Evolutionary conservation across 2,113 vertebrate genomes (phyloP).

Genomic region (Thomomys bottae): DNA sequence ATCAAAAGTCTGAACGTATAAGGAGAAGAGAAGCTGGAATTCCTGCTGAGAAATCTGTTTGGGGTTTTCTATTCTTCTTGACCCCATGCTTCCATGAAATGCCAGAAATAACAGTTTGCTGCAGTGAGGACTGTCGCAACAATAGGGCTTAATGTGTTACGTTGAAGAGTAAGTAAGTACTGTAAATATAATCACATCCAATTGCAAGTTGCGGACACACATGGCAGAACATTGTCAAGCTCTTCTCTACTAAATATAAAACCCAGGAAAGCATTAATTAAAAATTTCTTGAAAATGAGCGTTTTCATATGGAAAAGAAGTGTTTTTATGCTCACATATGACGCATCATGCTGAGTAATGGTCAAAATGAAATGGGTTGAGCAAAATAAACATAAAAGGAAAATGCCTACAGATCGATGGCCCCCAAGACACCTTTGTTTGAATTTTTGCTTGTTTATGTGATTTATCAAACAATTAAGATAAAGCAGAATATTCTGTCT

Average conservation of each 20-base stretch:
- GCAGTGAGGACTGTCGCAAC: constrained; percentile 62
- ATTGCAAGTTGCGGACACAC: constrained; percentile 41
- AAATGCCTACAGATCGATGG: neutral
- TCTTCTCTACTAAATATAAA: constrained; percentile 47
- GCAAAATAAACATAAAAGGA: constrained; percentile 8
- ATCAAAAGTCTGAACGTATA: constrained; percentile 49
- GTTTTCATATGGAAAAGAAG: constrained; percentile 15
- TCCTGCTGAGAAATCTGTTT: constrained; percentile 73
- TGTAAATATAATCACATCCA: constrained; percentile 39
- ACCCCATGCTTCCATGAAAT: constrained; percentile 64
- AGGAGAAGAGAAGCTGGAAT: constrained; percentile 64
- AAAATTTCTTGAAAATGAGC: constrained; percentile 36
- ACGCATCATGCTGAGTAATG: neutral
- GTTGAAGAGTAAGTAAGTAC: constrained; percentile 39
- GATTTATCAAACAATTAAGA: constrained; percentile 10
- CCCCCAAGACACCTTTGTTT: constrained; percentile 18
- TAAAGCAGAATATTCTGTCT: constrained; percentile 14
- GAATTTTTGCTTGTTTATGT: constrained; percentile 9
- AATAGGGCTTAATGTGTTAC: constrained; percentile 59
- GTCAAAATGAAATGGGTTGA: constrained; percentile 40
- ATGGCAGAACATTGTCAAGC: constrained; percentile 23
- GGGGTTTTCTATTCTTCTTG: constrained; percentile 67
- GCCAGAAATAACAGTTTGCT: constrained; percentile 75
- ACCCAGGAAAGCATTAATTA: constrained; percentile 42
- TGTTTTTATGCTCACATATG: neutral